Evolutionary conservation across 2,113 vertebrate genomes (phyloP), one percentile per base, ranked within the genome.

Genomic region (Chauna torquata): DNA sequence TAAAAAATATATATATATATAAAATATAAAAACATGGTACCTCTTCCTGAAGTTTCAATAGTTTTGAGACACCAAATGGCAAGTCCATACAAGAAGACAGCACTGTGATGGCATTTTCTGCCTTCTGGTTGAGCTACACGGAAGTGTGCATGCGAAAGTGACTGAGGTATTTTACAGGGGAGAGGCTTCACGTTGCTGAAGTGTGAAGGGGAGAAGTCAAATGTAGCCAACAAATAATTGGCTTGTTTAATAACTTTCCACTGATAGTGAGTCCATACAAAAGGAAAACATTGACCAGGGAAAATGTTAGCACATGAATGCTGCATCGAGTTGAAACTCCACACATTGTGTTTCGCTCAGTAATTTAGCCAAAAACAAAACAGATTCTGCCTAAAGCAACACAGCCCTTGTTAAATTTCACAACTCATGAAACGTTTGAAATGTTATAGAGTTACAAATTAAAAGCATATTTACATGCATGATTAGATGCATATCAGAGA

Each of bases 321-420:
- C 66, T 88, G 70, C 50, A 25, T 18, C 71, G 71, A 68, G 57
- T 57, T 95, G 70, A 69, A 95, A 72, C 32, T 77, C 62, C 34
- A 38, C 30, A 6, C 20, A 19, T 77, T 95, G 92, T 82, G 75
- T 83, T 77, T 92, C 92, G 89, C 81, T 95, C 68, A 97, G 70
- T 94, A 94, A 82, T 70, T 87, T 68, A 68, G 64, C 76, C 42
- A 75, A 95, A 96, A 88, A 0, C 58, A 83, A 94, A 95, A 58
- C 54, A 80, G 28, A 91, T 71, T 86, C 75, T 86, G 89, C 91
- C 92, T 94, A 74, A 93, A 94, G 89, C 95, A 68, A 86, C 45
- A 36, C 5, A 90, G 30, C n/a, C 80, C 45, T 78, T 90, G 42
- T 70, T 94, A 90, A 88, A 91, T 91, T 95, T 95, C 84, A 83